Evolutionary conservation across 2,888 invertebrate genomes (phyloP), one percentile per base, ranked within the genome.

Genomic region (Criorhina ranunculi): DNA sequence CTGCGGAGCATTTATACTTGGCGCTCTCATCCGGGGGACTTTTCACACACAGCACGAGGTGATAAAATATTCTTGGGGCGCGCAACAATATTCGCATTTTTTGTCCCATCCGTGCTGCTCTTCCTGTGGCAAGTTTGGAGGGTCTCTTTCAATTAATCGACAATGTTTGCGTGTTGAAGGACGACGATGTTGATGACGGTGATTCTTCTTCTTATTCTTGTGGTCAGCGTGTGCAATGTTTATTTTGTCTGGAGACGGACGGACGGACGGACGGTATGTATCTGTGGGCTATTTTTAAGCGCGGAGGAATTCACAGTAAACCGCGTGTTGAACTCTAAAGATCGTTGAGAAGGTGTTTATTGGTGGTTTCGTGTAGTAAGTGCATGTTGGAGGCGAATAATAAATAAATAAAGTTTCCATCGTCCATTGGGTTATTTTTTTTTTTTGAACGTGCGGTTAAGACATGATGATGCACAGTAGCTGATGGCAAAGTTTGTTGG

Each of bases 91-190:
- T 76, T 82, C 51, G 70, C 64, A 19, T 17, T 19, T 5, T 40
- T 60, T 37, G 59, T 66, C 59, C 64, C 69, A 53, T 60, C 46
- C 6, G 24, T 24, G 24, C 33, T 60, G 35, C 57, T n/a, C n/a
- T 67, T 83, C 64, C 62, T 67, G 69, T 64, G 79, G 83, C 69
- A 69, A 75, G 73, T 73, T 73, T 83, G 80, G n/a, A 64, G 80
- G 80, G 59, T 70, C 64, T 75, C 53, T 75, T 76, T 70, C 80
- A 85, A 85, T 80, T 85, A 85, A 85, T 85, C 80, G 85, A 85
- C 80, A 80, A 85, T 76, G 85, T 76, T 85, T 46, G 85, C 85
- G 85, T 85, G 85, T 85, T 85, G 85, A 85, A 85, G 85, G 85
- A 85, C 85, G 76, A 64, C 78, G 53, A 33, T n/a, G 33, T 35